A percentile compares a stretch with the other conserved stretches of the same genome.
Evolutionary conservation across 2,113 vertebrate species (phyloP).

Genomic region (Eurypyga helias): DNA sequence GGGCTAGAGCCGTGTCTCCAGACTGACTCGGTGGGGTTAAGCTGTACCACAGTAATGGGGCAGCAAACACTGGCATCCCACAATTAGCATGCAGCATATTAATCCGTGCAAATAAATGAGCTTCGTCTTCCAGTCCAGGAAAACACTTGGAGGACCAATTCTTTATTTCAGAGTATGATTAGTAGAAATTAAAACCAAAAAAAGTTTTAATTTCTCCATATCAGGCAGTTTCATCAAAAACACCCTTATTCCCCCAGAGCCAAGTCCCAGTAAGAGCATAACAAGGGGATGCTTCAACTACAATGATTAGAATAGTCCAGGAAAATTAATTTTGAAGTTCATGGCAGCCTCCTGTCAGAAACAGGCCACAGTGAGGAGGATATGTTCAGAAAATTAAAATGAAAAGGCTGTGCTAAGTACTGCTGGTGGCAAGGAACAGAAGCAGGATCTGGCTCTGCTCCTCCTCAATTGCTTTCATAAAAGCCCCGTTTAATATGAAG

Average conservation of each 20-base stretch:
- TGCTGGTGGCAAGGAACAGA: neutral
- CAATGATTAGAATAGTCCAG: conserved; percentile 32
- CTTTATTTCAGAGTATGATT: conserved; percentile 60
- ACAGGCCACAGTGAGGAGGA: neutral
- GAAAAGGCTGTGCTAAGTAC: conserved; percentile 3
- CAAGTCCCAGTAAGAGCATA: neutral
- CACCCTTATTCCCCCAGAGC: conserved; percentile 7
- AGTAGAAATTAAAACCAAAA: conserved; percentile 65
- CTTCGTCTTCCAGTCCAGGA: conserved; percentile 40
- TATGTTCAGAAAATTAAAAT: neutral
- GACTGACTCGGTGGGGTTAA: neutral
- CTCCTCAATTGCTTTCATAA: neutral
- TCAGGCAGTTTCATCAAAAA: conserved; percentile 34
- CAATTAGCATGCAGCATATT: conserved; percentile 24
- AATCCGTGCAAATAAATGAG: neutral
- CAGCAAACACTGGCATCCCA: neutral
- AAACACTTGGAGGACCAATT: conserved; percentile 58
- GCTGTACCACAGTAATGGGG: neutral
- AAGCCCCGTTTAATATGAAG: neutral
- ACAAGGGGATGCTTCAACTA: neutral
- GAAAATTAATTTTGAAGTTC: conserved; percentile 56
- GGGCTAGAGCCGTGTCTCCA: neutral
- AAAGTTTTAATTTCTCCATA: conserved; percentile 48
- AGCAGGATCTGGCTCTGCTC: conserved; percentile 23
- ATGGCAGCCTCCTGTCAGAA: conserved; percentile 38